Conservation (phyloP, 2,888 invertebrate species). For the Pelosia muscerda region DNA sequence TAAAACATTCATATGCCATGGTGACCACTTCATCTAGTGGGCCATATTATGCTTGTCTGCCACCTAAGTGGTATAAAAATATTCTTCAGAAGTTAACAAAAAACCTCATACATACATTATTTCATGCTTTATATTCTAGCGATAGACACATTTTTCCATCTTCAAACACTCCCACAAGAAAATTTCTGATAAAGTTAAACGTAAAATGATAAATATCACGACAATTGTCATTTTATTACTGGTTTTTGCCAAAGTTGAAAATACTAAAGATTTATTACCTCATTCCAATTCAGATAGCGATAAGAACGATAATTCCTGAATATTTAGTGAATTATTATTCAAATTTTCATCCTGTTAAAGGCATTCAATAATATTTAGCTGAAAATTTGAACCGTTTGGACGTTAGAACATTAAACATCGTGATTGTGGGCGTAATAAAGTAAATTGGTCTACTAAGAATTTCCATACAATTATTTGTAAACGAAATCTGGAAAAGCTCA, state of each 20-base stretch:
- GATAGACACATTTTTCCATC: neutral
- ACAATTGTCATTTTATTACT: slow-evolving; percentile 28
- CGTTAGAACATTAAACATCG: neutral
- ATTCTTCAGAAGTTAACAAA: neutral
- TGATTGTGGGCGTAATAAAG: neutral
- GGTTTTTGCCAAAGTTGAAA: slow-evolving; percentile 21
- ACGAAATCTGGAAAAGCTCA: neutral
- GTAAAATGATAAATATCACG: slow-evolving; percentile 34
- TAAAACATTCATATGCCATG: too few relatives aligned
- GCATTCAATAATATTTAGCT: slow-evolving; percentile 1
- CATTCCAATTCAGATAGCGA: slow-evolving; percentile 37
- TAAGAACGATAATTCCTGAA: slow-evolving; percentile 22
- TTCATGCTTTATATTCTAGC: neutral
- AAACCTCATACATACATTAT: neutral
- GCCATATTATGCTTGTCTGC: too few relatives aligned
- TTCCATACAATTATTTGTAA: neutral
- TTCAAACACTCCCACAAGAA: neutral
- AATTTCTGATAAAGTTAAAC: slow-evolving; percentile 12
- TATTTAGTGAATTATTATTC: slow-evolving; percentile 24
- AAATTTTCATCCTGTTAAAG: slow-evolving; percentile 8
- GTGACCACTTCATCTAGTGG: too few relatives aligned
- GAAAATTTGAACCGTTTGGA: neutral
- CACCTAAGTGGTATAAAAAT: too few relatives aligned
- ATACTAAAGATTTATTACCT: slow-evolving; percentile 31
- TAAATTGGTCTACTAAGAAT: neutral